A percentile compares a stretch with the other conserved stretches of the same genome.
phyloP scores from a whole-genome alignment of 2,113 vertebrate species.

The Garra rufa region DNA sequence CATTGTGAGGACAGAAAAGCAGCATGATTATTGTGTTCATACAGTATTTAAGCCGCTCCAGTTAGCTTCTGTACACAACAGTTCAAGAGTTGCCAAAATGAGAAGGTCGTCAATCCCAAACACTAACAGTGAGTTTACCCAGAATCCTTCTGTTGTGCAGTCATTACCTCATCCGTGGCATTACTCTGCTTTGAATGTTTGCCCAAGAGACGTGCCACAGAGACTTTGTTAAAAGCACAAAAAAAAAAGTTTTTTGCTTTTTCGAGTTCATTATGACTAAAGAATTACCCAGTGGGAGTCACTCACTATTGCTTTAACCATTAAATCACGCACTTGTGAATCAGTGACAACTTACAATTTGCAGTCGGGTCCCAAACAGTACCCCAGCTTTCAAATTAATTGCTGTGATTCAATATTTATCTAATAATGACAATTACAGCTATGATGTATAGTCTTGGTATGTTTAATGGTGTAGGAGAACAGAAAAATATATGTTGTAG shows the following conservation, averaged over 20 bases:
- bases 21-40: background rate
- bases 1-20: background rate
- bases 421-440: background rate
- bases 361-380: background rate
- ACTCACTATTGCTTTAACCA: background rate
- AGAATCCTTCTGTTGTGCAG: background rate
- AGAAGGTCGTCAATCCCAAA: background rate
- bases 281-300: background rate
- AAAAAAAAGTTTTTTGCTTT: no score
- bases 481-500: background rate
- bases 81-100: background rate
- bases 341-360: conserved; percentile 9
- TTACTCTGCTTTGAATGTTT: background rate
- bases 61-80: background rate
- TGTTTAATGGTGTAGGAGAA: background rate
- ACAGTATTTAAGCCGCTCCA: background rate
- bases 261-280: background rate
- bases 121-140: background rate
- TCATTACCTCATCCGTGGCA: background rate
- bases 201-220: background rate
- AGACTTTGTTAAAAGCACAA: background rate
- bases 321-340: conserved; percentile 12
- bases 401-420: conserved; percentile 13
- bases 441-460: background rate
- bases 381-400: background rate